Conservation (phyloP, 2,888 invertebrate species). For the Bibio marci region DNA sequence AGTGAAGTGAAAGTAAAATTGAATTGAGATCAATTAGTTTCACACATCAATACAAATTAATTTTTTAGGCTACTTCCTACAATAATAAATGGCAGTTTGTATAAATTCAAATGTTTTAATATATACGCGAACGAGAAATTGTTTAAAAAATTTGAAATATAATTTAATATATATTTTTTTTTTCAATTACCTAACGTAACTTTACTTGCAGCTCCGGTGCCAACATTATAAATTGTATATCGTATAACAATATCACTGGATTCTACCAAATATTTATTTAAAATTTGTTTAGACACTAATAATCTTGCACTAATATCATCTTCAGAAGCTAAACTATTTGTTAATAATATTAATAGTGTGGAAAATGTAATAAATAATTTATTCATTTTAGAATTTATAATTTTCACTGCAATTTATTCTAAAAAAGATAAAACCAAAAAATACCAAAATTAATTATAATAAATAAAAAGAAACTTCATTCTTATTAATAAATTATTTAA, state of each 20-base stretch:
- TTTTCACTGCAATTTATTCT: too few relatives aligned
- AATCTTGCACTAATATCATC: constrained; percentile 68
- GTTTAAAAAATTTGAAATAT: not conserved
- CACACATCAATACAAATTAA: not conserved
- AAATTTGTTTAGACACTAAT: constrained; percentile 80
- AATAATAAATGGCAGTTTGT: too few relatives aligned
- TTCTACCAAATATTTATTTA: constrained; percentile 93
- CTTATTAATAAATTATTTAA: too few relatives aligned
- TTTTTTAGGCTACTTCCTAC: too few relatives aligned
- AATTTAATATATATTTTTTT: too few relatives aligned
- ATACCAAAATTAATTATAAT: too few relatives aligned
- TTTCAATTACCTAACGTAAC: constrained; percentile 50
- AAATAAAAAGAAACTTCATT: too few relatives aligned
- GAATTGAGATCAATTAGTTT: not conserved
- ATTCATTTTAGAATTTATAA: too few relatives aligned
- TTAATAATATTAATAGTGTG: too few relatives aligned
- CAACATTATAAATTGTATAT: constrained; percentile 88
- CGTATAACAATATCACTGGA: constrained; percentile 90
- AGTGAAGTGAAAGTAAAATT: not conserved
- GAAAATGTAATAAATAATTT: too few relatives aligned
- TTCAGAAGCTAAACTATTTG: constrained; percentile 11
- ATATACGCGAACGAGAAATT: not conserved
- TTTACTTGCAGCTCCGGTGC: constrained; percentile 75
- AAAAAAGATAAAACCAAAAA: not conserved
- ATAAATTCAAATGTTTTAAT: not conserved